Conservation (phyloP, 2,113 vertebrate species). For the Thermophis baileyi region DNA sequence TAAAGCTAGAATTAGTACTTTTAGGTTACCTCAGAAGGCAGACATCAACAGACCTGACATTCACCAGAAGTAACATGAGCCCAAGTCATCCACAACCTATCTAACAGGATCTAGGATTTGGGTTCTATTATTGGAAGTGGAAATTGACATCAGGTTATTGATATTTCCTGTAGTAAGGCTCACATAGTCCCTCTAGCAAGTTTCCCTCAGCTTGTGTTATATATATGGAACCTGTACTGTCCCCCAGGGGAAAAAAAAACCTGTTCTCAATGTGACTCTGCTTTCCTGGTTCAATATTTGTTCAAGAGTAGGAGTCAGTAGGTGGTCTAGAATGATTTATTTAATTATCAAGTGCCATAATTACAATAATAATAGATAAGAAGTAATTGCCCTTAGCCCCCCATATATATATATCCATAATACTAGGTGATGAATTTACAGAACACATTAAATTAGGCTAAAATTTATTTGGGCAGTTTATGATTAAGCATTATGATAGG, state of each 20-base stretch:
- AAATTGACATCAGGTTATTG: background rate
- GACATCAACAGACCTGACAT: background rate
- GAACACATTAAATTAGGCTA: background rate
- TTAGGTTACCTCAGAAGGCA: background rate
- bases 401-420: background rate
- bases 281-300: background rate
- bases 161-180: background rate
- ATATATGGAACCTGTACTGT: too few relatives aligned
- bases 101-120: background rate
- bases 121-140: background rate
- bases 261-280: background rate
- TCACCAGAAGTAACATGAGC: background rate
- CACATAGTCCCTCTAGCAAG: background rate
- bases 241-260: background rate
- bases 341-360: background rate
- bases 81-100: background rate
- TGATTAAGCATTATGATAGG: background rate
- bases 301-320: background rate
- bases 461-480: background rate
- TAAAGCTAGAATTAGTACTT: too few relatives aligned
- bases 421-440: background rate
- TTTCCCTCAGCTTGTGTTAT: background rate
- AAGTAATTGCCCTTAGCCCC: background rate
- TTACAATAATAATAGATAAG: background rate
- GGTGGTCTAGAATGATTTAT: background rate